These are phyloP conservation scores for Hestina assimilis DNA, from an alignment of 1,140 invertebrate genomes.

Conservation along the genomic window DNA sequence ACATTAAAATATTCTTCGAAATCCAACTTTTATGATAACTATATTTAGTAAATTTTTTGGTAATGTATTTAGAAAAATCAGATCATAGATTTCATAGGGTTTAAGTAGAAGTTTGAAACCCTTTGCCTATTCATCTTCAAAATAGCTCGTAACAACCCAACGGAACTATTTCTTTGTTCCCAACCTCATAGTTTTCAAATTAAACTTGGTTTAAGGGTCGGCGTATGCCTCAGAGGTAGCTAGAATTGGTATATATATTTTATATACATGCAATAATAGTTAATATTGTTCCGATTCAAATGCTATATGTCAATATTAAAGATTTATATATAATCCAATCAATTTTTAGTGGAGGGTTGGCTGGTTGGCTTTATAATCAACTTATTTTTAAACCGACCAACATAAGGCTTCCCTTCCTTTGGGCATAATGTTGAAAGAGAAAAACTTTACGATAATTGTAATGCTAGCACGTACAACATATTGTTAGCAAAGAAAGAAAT, in stretches of 20 bases:
- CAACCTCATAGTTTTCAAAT: conserved; percentile 56
- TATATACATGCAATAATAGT: neutral
- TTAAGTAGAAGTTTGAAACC: conserved; percentile 14
- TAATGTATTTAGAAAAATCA: no score
- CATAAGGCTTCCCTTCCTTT: conserved; percentile 25
- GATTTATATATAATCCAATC: conserved; percentile 28
- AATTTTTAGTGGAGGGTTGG: conserved; percentile 25
- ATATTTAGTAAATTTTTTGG: no score
- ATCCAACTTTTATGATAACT: no score
- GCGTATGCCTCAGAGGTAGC: neutral
- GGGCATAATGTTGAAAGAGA: neutral
- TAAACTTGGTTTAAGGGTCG: conserved; percentile 39
- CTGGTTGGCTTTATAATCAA: conserved; percentile 23
- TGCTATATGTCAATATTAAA: neutral
- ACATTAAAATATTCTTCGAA: no score
- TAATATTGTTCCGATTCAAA: neutral
- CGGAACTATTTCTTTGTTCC: conserved; percentile 61
- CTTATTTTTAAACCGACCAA: conserved; percentile 26
- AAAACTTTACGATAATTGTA: neutral
- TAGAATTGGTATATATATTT: neutral
- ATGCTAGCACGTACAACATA: neutral
- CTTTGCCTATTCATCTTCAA: conserved; percentile 30
- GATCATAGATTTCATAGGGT: no score
- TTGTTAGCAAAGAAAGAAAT: no score
- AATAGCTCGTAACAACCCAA: conserved; percentile 32